Base-by-base conservation (phyloP, 2,113 vertebrate species). In the Mugil cephalus region DNA sequence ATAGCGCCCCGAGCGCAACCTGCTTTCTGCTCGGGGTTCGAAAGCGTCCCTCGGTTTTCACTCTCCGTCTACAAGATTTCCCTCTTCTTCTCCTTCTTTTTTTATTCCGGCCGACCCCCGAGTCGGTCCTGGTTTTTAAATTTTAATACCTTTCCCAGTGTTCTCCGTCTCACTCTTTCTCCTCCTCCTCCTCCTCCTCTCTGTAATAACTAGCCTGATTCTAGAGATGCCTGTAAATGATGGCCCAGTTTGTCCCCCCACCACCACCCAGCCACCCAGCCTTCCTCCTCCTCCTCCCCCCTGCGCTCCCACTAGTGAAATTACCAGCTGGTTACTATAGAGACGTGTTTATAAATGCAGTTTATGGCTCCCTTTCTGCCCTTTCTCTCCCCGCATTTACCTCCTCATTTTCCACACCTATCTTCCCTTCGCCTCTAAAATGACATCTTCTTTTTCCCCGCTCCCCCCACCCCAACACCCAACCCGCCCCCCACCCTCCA, bases 311-410 rank as follows among this genome's bases (percentile, higher is more conserved):
- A 70, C 84, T 82, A 82, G 87, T 85, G 85, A 94, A 93, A 93
- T 93, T 94, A 92, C 88, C 88, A 84, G 76, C 82, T 83, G 92
- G 93, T 93, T 94, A 92, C 94, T 93, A 93, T 93, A 93, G 93
- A 92, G 91, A 94, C 87, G 82, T 91, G 89, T 94, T 94, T 93
- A 90, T 93, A 90, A 92, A 93, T 93, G 91, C 77, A 69, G 83
- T 93, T 91, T 91, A 89, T 83, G 85, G 85, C 86, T 92, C 90
- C 90, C 89, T 63, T 72, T 82, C 76, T 90, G 74, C 84, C 83
- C 87, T 84, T 82, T 87, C 86, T 81, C 58, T 81, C 61, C 8
- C 77, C 43, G 75, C 76, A 17, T 68, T 84, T 80, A 82, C 87
- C 78, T 79, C 66, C 65, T 66, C 74, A 46, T 84, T 77, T 77